phyloP scores from a whole-genome alignment of 2,888 invertebrate species.

The Rhodophaea formosa region DNA sequence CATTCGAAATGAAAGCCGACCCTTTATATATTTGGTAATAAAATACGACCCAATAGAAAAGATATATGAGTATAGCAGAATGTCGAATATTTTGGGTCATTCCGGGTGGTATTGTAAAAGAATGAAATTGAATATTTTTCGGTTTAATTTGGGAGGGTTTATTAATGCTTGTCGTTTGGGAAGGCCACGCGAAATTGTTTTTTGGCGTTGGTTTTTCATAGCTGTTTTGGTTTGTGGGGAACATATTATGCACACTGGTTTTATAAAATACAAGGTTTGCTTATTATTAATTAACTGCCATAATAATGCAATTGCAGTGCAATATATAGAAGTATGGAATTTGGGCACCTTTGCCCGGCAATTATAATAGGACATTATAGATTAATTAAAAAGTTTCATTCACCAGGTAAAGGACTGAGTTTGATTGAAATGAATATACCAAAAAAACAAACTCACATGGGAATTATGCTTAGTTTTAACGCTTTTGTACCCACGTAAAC shows the following conservation, averaged over 20 bases:
- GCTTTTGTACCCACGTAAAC: no score
- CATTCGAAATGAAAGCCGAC: constrained; percentile 7
- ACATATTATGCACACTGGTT: background rate
- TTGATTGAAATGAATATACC: no score
- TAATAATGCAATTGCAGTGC: background rate
- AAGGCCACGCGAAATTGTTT: background rate
- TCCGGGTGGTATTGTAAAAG: constrained; percentile 4
- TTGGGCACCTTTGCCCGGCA: no score
- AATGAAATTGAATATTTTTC: constrained; percentile 12
- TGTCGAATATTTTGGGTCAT: constrained; percentile 6
- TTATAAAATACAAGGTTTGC: no score
- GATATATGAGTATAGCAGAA: constrained; percentile 8
- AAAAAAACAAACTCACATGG: no score
- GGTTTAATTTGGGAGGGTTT: constrained; percentile 11
- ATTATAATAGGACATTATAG: no score
- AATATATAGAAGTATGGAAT: background rate
- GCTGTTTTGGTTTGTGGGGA: background rate
- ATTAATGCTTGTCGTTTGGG: constrained; percentile 4
- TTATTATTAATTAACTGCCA: background rate
- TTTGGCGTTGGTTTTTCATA: background rate
- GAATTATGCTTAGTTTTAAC: no score
- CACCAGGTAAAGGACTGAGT: no score
- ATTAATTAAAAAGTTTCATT: no score
- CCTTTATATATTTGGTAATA: constrained; percentile 16
- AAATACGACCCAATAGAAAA: constrained; percentile 11